Percentiles rank a stretch among this genome's conserved stretches.
Evolutionary conservation across 1,140 invertebrate genomes (phyloP).

Genomic region (Hyposmocoma kahamanoa): DNA sequence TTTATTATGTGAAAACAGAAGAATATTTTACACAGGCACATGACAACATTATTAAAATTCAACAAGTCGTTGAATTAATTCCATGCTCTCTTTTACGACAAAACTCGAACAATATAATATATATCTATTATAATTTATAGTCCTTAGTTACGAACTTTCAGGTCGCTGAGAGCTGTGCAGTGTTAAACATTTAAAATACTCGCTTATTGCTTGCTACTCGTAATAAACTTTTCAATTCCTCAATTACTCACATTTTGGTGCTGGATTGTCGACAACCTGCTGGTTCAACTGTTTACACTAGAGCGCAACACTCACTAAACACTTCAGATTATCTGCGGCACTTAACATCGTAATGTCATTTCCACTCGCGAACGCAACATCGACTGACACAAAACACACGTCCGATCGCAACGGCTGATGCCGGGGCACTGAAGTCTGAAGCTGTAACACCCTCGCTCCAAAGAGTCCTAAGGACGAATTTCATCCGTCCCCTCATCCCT

Average conservation of each 20-base stretch:
- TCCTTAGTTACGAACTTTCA: neutral
- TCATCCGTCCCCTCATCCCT: neutral
- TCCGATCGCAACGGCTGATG: slow-evolving; percentile 34
- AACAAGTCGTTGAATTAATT: neutral
- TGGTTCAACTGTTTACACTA: slow-evolving; percentile 8
- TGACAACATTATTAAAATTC: too few relatives aligned
- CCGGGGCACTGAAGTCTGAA: slow-evolving; percentile 42
- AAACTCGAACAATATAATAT: neutral
- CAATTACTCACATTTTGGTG: slow-evolving; percentile 17
- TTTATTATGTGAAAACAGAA: too few relatives aligned
- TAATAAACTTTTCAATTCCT: neutral
- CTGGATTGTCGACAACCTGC: neutral
- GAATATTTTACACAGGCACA: too few relatives aligned
- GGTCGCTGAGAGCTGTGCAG: neutral
- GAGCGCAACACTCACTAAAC: slow-evolving; percentile 30
- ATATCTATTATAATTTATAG: neutral
- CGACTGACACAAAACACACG: slow-evolving; percentile 28
- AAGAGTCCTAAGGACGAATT: neutral
- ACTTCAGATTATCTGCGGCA: slow-evolving; percentile 29
- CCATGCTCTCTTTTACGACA: neutral
- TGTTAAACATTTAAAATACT: too few relatives aligned
- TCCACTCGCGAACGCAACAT: slow-evolving; percentile 30
- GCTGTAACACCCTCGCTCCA: slow-evolving; percentile 6
- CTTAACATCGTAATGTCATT: slow-evolving; percentile 39
- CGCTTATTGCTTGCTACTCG: neutral